These are phyloP conservation scores for Poecilia velifera DNA, from an alignment of 2,797 vertebrate species.

Conservation along the genomic window DNA sequence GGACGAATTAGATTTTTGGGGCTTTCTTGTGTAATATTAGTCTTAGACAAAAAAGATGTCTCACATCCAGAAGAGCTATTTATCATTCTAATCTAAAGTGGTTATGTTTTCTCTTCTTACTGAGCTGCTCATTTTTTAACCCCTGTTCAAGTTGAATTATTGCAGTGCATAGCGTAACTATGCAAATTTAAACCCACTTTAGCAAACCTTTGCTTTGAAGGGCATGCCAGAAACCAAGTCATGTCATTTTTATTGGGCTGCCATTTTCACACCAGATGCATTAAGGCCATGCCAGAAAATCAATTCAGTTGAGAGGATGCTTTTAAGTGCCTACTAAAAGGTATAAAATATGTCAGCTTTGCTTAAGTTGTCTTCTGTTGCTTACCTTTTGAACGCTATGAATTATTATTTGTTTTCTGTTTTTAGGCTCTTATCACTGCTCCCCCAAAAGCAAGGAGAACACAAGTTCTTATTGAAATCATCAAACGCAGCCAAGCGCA, in stretches of 20 bases:
- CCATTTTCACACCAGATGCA: conserved; percentile 33
- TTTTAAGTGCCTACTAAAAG: conserved; percentile 34
- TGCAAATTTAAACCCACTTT: conserved; percentile 19
- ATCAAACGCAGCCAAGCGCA: neutral
- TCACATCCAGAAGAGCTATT: neutral
- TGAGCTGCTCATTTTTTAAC: neutral
- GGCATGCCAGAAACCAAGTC: conserved; percentile 23
- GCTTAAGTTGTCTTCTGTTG: conserved; percentile 24
- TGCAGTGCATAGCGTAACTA: neutral
- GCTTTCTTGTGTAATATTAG: neutral
- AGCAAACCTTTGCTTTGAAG: conserved; percentile 32
- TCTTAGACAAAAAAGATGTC: neutral
- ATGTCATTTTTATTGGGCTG: conserved; percentile 39
- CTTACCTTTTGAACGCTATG: conserved; percentile 13
- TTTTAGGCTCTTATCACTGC: conserved; percentile 10
- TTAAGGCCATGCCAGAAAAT: conserved; percentile 44
- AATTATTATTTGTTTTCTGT: conserved; percentile 4
- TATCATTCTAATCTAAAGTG: conserved; percentile 4
- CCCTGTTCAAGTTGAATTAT: conserved; percentile 1
- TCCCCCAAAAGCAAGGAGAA: neutral
- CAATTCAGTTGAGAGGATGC: conserved; percentile 33
- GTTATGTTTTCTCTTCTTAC: neutral
- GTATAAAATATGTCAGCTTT: conserved; percentile 34
- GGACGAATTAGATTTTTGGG: neutral
- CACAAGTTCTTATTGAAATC: conserved; percentile 1